Evolutionary conservation across 2,113 vertebrate genomes (phyloP), one percentile per base, ranked within the genome.

Genomic region (Rhadina sibilatrix): DNA sequence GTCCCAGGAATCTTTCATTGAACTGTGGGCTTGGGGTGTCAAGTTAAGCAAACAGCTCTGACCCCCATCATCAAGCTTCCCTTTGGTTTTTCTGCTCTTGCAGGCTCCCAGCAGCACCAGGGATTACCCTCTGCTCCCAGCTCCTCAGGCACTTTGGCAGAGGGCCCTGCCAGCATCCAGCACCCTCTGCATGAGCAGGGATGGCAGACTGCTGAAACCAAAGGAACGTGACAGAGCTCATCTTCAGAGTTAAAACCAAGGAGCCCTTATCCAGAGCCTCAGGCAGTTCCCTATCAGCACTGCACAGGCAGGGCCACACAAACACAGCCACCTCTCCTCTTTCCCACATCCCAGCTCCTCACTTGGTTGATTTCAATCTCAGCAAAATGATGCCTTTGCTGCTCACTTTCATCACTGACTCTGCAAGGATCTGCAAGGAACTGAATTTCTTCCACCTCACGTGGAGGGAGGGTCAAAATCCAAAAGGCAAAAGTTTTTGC

Each of bases 401-500:
- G 22, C 47, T 66, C 49, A 5, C 28, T 63, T 78, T 15, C 65
- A 59, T 33, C 11, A 15, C 0, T 18, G 65, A 24, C 47, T 59
- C 52, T 30, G 59, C n/a, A 52, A 83, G 22, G 37, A 87, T 40
- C 40, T 13, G 42, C 30, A 44, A 79, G 22, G 47, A 89, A 61
- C 50, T 14, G 16, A 61, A 78, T 61, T 89, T 59, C 57, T 87
- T 84, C 69, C 70, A 65, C 56, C 52, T 90, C 60, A 88, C 56
- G 65, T 53, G 75, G 12, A 69, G 5, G 19, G 16, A 85, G 25
- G 66, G 42, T 75, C 70, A 92, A 84, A 87, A 81, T 56, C 6
- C 38, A 89, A 87, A 87, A 84, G 50, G 46, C 50, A 93, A 61
- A 95, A 59, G 18, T 47, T 87, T 69, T 21, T 81, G 31, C 50